Base-by-base conservation (phyloP, 2,888 invertebrate genomes). In the Drosophila buzzatii region DNA sequence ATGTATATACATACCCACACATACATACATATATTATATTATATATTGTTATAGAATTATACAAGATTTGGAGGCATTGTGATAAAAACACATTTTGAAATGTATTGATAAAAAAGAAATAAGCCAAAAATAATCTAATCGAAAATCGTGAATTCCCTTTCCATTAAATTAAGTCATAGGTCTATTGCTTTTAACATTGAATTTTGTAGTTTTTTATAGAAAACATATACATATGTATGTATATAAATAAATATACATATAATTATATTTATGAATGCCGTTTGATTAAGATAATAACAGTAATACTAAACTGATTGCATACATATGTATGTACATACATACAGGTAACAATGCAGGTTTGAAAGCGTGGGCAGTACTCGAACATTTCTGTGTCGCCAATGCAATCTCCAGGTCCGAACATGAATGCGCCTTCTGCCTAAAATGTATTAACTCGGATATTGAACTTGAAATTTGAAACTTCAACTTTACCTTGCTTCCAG, bases 401-500 rank as follows among this genome's bases (percentile, higher is more conserved):
- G 52, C 83, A 79, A 64, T 92, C 92, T 16, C 92, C 92, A 3
- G 92, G 85, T 9, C 91, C 91, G 51, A 79, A 77, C 16, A 90
- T 76, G 3, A 71, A 70, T n/a, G 81, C 78, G 0, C 80, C 49
- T 37, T 63, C 64, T 7, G 81, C 68, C 3, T 71, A 31, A 7
- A 66, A 68, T 37, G 62, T 73, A 8, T 1, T 10, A 12, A 49
- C 1, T 47, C 4, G 6, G 1, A n/a, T 10, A 49, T 31, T 49
- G 6, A 49, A 31, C n/a, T 31, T 5, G 2, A 5, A 49, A 12
- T 27, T 27, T 18, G n/a, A 18, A 18, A 27, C 27, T 9, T 64
- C 10, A 2, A n/a, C 3, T 12, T 67, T 71, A 90, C 86, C 80
- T 90, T 87, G 35, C 91, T 91, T 42, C 85, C 87, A 0, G 64